Evolutionary conservation across 2,113 vertebrate species (phyloP).

Genomic region (Dunckerocampus dactyliophorus): DNA sequence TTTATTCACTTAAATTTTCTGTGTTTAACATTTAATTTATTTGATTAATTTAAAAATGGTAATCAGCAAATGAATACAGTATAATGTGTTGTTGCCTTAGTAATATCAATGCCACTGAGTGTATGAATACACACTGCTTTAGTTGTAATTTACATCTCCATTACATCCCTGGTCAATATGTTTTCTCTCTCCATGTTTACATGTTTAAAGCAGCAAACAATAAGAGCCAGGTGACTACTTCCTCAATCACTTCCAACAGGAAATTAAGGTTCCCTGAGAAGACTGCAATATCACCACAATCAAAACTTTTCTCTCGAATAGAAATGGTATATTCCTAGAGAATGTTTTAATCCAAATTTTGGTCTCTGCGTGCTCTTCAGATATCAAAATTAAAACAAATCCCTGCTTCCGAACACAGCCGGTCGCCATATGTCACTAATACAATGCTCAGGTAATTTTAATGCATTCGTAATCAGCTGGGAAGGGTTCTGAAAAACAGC

Average conservation of each 20-base stretch:
- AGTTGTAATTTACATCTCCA: not conserved
- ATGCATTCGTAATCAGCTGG: slow-evolving; percentile 80
- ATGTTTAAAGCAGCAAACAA: slow-evolving; percentile 63
- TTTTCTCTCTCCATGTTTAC: slow-evolving; percentile 64
- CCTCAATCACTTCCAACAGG: slow-evolving; percentile 73
- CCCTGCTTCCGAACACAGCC: slow-evolving; percentile 38
- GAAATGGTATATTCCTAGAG: slow-evolving; percentile 20
- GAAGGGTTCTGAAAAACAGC: slow-evolving; percentile 72
- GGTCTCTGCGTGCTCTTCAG: slow-evolving; percentile 14
- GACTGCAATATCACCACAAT: slow-evolving; percentile 50
- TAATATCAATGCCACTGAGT: not conserved
- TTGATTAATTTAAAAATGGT: too few species aligned
- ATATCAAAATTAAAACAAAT: slow-evolving; percentile 25
- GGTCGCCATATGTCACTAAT: slow-evolving; percentile 68
- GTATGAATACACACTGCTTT: not conserved
- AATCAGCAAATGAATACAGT: too few species aligned
- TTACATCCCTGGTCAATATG: slow-evolving; percentile 45
- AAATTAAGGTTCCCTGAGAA: slow-evolving; percentile 64
- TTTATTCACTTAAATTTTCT: too few species aligned
- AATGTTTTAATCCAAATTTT: slow-evolving; percentile 20
- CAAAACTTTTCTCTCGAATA: slow-evolving; percentile 52
- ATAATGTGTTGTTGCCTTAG: too few species aligned
- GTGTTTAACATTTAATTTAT: too few species aligned
- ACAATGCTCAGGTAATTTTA: slow-evolving; percentile 75
- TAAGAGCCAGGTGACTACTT: slow-evolving; percentile 71